phyloP scores from a whole-genome alignment of 2,113 vertebrate genomes.

The Gyps fulvus region DNA sequence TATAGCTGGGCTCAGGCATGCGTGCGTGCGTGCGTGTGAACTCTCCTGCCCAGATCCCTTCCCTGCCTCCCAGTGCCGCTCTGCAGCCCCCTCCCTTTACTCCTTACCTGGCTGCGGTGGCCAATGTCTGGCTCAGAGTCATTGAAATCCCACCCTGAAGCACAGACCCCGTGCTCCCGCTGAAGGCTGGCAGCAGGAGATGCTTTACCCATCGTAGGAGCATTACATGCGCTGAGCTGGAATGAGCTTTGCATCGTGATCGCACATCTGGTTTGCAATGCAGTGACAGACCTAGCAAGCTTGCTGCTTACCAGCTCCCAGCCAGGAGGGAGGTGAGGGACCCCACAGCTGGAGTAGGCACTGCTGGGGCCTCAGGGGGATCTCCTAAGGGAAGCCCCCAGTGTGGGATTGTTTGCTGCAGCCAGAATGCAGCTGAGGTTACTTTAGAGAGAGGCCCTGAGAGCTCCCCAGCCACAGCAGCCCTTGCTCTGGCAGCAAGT shows the following conservation, averaged over 20 bases:
- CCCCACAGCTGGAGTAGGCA: background rate
- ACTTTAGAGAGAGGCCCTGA: background rate
- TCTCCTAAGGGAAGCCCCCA: background rate
- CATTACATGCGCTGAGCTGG: accelerated
- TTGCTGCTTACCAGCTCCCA: background rate
- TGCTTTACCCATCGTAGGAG: background rate
- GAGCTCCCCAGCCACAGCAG: background rate
- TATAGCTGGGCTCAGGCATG: background rate
- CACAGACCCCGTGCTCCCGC: background rate
- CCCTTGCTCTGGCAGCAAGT: background rate
- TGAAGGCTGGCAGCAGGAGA: background rate
- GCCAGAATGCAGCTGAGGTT: background rate
- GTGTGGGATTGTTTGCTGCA: background rate
- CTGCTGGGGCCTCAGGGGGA: background rate
- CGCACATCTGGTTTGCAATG: accelerated
- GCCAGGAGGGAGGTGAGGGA: background rate
- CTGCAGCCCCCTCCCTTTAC: background rate
- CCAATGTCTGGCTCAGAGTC: background rate
- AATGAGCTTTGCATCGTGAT: accelerated
- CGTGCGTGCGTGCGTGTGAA: accelerated
- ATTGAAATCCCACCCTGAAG: background rate
- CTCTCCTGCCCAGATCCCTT: background rate
- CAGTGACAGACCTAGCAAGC: background rate
- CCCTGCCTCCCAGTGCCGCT: background rate
- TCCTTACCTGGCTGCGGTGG: background rate